Conservation (phyloP, 2,797 vertebrate species). For the Discoglossus pictus region DNA sequence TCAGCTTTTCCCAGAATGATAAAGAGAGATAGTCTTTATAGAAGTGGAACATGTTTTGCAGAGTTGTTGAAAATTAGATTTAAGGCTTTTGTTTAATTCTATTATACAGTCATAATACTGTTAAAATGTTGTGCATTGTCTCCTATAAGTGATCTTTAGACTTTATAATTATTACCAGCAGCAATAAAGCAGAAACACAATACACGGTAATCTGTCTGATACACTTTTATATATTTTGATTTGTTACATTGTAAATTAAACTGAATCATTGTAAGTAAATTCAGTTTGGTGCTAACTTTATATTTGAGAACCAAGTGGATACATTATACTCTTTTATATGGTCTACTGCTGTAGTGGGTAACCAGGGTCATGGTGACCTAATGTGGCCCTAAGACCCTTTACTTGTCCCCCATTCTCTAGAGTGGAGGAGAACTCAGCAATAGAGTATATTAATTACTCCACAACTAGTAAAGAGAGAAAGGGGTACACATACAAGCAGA, state of each 20-base stretch:
- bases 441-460: too few species aligned
- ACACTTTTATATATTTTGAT: neutral
- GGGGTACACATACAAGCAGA: too few species aligned
- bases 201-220: neutral
- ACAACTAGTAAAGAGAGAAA: too few species aligned
- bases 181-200: slow-evolving; percentile 3
- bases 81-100: slow-evolving; percentile 28
- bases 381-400: too few species aligned
- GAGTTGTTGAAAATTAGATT: slow-evolving; percentile 17
- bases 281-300: slow-evolving; percentile 4
- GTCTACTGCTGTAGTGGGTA: too few species aligned
- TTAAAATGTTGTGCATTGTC: slow-evolving; percentile 7
- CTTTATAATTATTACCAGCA: slow-evolving; percentile 22
- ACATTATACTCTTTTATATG: too few species aligned
- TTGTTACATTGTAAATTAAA: neutral
- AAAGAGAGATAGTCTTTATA: slow-evolving; percentile 11
- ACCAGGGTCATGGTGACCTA: too few species aligned
- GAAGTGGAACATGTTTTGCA: slow-evolving; percentile 9
- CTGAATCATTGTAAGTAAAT: slow-evolving; percentile 11
- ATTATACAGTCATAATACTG: neutral
- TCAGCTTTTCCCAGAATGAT: slow-evolving; percentile 7
- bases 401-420: too few species aligned
- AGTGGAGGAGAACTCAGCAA: too few species aligned
- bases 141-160: slow-evolving; percentile 12
- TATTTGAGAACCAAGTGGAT: too few species aligned